phyloP scores from a whole-genome alignment of 2,797 vertebrate species.

The Hydrocynus forskahlii region DNA sequence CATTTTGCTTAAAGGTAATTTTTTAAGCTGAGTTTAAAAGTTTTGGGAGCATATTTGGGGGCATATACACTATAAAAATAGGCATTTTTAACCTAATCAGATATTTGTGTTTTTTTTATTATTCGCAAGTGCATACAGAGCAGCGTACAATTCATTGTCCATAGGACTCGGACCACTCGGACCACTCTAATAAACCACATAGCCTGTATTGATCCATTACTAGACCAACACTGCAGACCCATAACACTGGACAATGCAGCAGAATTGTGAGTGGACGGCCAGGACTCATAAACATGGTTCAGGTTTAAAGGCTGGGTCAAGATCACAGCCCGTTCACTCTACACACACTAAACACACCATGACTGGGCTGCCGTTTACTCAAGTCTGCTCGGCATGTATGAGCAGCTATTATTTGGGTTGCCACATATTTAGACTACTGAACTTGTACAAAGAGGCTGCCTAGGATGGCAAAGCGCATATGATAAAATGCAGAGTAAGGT shows the following conservation, averaged over 20 bases:
- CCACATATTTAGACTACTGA: conserved; percentile 4
- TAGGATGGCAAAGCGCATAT: conserved; percentile 14
- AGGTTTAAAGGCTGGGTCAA: conserved; percentile 25
- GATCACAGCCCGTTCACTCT: background rate
- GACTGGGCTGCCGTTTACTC: conserved; percentile 63
- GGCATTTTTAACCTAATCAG: too few species aligned
- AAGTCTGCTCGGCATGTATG: conserved; percentile 41
- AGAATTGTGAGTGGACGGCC: conserved; percentile 77
- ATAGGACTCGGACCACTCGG: background rate
- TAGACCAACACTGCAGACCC: conserved; percentile 31
- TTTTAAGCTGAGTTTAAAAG: too few species aligned
- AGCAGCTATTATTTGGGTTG: conserved; percentile 6
- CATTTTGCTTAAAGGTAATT: too few species aligned
- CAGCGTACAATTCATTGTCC: too few species aligned
- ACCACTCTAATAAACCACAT: conserved; percentile 36
- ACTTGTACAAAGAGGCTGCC: background rate
- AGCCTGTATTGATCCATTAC: conserved; percentile 39
- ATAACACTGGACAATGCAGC: conserved; percentile 8
- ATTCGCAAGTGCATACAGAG: too few species aligned
- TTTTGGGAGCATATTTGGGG: too few species aligned
- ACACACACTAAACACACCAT: background rate
- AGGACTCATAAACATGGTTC: conserved; percentile 73
- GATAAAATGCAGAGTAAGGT: conserved; percentile 38
- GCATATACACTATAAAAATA: too few species aligned
- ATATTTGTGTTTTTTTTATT: too few species aligned